These are phyloP conservation scores for Coranthus polyacanthus DNA, from an alignment of 2,797 vertebrate genomes.

Conservation along the genomic window DNA sequence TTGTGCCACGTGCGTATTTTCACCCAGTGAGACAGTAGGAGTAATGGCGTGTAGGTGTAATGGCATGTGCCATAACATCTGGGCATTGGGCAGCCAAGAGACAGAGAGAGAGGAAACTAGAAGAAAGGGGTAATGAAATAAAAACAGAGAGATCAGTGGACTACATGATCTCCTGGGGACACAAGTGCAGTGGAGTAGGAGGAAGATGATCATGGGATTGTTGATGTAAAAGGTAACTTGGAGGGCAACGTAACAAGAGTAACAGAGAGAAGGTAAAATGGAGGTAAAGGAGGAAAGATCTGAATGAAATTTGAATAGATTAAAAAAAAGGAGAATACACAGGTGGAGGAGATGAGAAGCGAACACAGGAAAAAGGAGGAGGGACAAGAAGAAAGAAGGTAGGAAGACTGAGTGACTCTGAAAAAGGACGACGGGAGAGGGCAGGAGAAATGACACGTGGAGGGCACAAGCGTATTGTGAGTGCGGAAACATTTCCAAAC, in stretches of 20 bases:
- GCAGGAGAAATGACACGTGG: background rate
- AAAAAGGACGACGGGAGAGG: slow-evolving; percentile 1
- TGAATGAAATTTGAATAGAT: slow-evolving; percentile 1
- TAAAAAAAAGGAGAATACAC: too few species aligned
- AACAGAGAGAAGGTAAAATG: background rate
- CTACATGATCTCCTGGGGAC: slow-evolving; percentile 36
- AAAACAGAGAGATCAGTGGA: slow-evolving; percentile 4
- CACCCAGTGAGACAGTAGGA: slow-evolving; percentile 67
- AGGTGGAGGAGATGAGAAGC: too few species aligned
- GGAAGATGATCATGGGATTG: slow-evolving; percentile 22
- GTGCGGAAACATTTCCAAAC: slow-evolving; percentile 45
- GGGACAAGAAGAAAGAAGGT: background rate
- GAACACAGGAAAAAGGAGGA: background rate
- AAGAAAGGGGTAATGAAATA: slow-evolving; percentile 4
- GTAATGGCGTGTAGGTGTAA: slow-evolving; percentile 71
- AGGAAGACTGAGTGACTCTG: too few species aligned
- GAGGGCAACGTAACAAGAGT: slow-evolving; percentile 10
- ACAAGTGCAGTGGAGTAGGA: slow-evolving; percentile 15
- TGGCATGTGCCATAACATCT: slow-evolving; percentile 72
- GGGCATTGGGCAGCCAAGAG: slow-evolving; percentile 35
- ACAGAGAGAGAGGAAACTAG: slow-evolving; percentile 2
- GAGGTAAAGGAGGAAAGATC: slow-evolving; percentile 1
- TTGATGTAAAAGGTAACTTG: slow-evolving; percentile 23
- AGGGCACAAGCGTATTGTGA: slow-evolving; percentile 9
- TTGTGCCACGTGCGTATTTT: slow-evolving; percentile 32